phyloP scores from a whole-genome alignment of 1,140 invertebrate genomes.

The Cyphomyrmex costatus region DNA sequence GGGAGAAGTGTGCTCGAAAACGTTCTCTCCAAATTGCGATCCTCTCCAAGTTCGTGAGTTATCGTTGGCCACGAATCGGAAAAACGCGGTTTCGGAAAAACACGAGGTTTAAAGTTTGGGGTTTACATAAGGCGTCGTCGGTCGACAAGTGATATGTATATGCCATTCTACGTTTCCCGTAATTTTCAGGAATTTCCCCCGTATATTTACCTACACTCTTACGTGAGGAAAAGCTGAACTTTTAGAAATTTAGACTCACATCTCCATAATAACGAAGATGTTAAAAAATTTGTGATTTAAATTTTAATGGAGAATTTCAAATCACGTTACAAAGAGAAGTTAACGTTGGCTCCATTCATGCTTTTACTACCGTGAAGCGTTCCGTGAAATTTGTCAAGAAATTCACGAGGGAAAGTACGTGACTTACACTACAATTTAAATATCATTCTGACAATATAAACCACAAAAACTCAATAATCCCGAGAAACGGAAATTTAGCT shows the following conservation, averaged over 20 bases:
- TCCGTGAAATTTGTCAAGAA: neutral
- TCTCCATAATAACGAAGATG: conserved; percentile 5
- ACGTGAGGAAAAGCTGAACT: neutral
- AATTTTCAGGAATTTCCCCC: neutral
- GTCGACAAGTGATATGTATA: neutral
- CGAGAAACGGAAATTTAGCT: neutral
- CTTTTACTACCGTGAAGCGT: neutral
- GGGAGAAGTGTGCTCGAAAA: conserved; percentile 15
- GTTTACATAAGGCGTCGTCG: conserved; percentile 6
- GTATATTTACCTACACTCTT: neutral
- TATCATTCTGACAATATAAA: neutral
- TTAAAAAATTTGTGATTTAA: conserved; percentile 32
- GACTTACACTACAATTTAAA: conserved; percentile 13
- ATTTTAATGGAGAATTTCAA: conserved; percentile 19
- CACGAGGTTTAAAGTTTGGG: neutral
- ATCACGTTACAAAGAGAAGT: conserved; percentile 7
- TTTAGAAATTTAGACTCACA: neutral
- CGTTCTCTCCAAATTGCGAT: conserved; percentile 23
- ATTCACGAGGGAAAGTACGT: neutral
- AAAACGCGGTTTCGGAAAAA: conserved; percentile 29
- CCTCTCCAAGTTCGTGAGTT: conserved; percentile 19
- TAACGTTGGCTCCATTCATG: neutral
- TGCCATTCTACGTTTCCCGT: neutral
- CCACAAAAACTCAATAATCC: conserved; percentile 4
- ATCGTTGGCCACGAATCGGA: conserved; percentile 36